phyloP scores from a whole-genome alignment of 2,113 vertebrate species.

The Talpa occidentalis region DNA sequence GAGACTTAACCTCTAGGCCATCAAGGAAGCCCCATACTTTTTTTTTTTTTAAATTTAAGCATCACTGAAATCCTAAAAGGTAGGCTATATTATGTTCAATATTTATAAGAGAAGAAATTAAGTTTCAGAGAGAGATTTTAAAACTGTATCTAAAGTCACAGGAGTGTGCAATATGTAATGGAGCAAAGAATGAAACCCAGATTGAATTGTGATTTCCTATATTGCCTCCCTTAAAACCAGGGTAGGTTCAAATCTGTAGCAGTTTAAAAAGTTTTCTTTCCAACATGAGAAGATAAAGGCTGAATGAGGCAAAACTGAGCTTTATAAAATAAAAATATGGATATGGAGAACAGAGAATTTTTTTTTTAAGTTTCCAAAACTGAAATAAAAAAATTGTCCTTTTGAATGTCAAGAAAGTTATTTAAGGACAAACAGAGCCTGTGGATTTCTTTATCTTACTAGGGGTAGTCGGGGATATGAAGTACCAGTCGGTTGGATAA shows the following conservation, averaged over 20 bases:
- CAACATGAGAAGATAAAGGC: not conserved
- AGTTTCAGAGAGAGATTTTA: not conserved
- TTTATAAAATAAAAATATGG: not conserved
- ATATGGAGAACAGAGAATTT: not conserved
- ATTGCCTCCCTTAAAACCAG: not conserved
- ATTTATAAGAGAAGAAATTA: slow-evolving; percentile 1
- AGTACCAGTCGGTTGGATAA: not conserved
- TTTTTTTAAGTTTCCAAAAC: slow-evolving; percentile 2
- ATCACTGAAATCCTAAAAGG: slow-evolving; percentile 7
- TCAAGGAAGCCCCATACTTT: not conserved
- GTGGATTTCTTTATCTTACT: not conserved
- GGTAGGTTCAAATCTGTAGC: not conserved
- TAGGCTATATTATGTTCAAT: not conserved
- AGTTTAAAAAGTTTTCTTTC: slow-evolving; percentile 12
- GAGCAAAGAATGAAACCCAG: not conserved
- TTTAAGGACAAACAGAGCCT: not conserved
- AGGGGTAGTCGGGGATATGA: not conserved
- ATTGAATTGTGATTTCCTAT: not conserved
- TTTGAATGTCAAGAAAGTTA: not conserved
- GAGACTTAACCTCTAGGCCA: too few species aligned
- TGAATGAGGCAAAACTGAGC: not conserved
- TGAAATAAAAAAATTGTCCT: not conserved
- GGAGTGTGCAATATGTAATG: fast-evolving
- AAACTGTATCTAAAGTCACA: not conserved
- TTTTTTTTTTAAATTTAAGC: not conserved